Percentiles rank a stretch among this genome's conserved stretches.
phyloP scores from a whole-genome alignment of 2,888 invertebrate species.

The Sminthurides aquaticus region DNA sequence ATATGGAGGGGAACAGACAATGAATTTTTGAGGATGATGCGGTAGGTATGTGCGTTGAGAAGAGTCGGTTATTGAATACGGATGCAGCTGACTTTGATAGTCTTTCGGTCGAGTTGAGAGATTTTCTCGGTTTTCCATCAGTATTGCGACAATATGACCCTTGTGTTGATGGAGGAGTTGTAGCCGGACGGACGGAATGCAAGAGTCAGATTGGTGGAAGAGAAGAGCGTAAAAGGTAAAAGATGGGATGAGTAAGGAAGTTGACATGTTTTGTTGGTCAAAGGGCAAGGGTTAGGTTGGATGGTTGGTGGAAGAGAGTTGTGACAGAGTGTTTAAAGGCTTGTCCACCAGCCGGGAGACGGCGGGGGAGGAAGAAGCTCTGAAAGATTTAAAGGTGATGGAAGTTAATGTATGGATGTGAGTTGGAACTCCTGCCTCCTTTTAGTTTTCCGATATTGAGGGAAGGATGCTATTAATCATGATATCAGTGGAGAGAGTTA shows the following conservation, averaged over 20 bases:
- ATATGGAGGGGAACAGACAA: background rate
- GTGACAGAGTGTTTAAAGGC: too few relatives aligned
- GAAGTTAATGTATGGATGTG: too few relatives aligned
- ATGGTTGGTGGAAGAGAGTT: too few relatives aligned
- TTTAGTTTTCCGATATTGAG: background rate
- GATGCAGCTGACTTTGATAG: background rate
- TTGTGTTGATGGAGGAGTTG: background rate
- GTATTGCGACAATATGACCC: background rate
- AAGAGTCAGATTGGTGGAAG: background rate
- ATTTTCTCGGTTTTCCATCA: background rate
- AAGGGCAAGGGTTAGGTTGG: too few relatives aligned
- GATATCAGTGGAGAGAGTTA: conserved; percentile 14
- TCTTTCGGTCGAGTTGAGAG: background rate
- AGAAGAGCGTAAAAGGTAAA: too few relatives aligned
- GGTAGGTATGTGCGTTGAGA: too few relatives aligned
- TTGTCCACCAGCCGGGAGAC: too few relatives aligned
- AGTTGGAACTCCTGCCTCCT: background rate
- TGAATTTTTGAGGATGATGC: too few relatives aligned
- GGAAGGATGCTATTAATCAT: conserved; percentile 22
- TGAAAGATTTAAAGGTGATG: too few relatives aligned
- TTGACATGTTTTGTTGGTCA: too few relatives aligned
- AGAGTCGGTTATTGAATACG: background rate
- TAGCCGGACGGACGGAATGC: background rate
- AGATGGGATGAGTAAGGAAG: too few relatives aligned
- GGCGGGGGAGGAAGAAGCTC: too few relatives aligned